Conservation (phyloP, 1,140 invertebrate genomes). For the Sinella curviseta region DNA sequence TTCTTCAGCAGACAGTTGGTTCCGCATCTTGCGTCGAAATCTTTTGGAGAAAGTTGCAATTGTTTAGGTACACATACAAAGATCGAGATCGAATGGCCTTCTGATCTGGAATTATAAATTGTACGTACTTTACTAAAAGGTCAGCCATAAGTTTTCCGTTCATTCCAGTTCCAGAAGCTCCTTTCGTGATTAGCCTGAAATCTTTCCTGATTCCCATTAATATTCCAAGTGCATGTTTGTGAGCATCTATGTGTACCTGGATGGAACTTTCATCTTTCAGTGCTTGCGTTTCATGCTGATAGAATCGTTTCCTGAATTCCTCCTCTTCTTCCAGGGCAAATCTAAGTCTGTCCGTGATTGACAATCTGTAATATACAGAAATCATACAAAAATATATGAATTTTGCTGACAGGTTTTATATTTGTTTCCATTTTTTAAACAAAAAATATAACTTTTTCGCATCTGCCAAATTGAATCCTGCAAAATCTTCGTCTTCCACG, state of each 20-base stretch:
- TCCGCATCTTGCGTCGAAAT: conserved; percentile 6
- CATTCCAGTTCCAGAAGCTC: neutral
- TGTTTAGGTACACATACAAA: too few species aligned
- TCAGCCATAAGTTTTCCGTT: conserved; percentile 3
- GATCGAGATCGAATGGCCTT: too few species aligned
- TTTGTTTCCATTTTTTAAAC: too few species aligned
- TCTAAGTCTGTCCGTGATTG: neutral
- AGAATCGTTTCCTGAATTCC: conserved; percentile 16
- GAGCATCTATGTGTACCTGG: conserved; percentile 12
- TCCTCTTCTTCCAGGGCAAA: conserved; percentile 20
- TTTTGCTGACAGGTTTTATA: too few species aligned
- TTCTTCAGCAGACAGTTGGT: conserved; percentile 18
- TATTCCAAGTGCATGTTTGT: neutral
- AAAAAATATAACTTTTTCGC: conserved; percentile 1
- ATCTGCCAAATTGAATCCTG: neutral
- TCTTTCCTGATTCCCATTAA: conserved; percentile 4
- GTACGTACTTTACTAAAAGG: conserved; percentile 11
- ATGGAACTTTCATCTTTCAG: conserved; percentile 21
- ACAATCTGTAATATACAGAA: too few species aligned
- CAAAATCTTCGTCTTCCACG: neutral
- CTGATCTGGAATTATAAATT: neutral
- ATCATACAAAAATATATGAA: too few species aligned
- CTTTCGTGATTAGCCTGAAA: neutral
- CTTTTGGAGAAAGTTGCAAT: neutral
- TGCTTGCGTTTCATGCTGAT: conserved; percentile 19